Conservation (phyloP, 2,888 invertebrate genomes). For the Callyntrura guangdongensis region DNA sequence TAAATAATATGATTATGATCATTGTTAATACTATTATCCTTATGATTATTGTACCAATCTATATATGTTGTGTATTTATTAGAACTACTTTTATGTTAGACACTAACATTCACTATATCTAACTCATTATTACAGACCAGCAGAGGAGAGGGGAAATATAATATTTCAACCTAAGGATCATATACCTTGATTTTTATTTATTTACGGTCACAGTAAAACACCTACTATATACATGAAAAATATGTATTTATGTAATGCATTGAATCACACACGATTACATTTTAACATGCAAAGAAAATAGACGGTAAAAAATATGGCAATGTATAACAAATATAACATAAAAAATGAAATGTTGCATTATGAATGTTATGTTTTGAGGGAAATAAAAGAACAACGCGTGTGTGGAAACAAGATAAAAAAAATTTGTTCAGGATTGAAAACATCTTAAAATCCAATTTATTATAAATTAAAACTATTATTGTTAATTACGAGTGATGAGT, state of each 20-base stretch:
- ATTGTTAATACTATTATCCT: not conserved
- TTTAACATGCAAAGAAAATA: not conserved
- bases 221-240: not conserved
- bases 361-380: not conserved
- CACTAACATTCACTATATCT: not conserved
- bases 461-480: not conserved
- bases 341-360: not conserved
- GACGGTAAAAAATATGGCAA: not conserved
- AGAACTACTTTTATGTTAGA: not conserved
- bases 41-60: not conserved
- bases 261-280: not conserved
- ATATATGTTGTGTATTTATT: conserved; percentile 14
- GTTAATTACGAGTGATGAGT: conserved; percentile 8
- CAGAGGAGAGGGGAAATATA: not conserved
- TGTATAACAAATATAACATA: not conserved
- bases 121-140: conserved; percentile 17
- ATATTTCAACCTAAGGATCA: not conserved
- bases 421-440: not conserved
- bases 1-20: not conserved
- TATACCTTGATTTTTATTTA: conserved; percentile 16
- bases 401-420: not conserved
- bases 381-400: not conserved
- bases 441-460: conserved; percentile 17
- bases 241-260: not conserved
- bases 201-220: not conserved